Evolutionary conservation across 2,113 vertebrate species (phyloP).

Genomic region (Xerus inauris): DNA sequence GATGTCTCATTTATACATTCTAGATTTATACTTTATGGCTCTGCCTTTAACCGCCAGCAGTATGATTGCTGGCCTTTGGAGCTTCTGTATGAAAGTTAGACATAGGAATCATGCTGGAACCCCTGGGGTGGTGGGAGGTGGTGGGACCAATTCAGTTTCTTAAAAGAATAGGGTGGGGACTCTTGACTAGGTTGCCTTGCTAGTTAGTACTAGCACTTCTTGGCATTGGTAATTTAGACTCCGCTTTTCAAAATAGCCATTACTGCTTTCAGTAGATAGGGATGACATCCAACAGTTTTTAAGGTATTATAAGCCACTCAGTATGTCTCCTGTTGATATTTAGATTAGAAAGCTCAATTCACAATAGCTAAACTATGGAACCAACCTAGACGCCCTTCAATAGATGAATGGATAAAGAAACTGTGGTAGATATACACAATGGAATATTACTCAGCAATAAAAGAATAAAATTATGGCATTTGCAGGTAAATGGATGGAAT

Average conservation of each 20-base stretch:
- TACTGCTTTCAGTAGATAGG: neutral
- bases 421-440: no score
- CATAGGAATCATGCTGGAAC: neutral
- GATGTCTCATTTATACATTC: neutral
- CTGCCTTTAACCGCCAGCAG: neutral
- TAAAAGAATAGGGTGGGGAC: neutral
- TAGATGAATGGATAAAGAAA: no score
- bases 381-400: no score
- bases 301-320: neutral
- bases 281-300: neutral
- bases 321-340: slow-evolving; percentile 6
- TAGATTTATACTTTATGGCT: neutral
- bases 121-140: no score
- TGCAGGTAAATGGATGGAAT: no score
- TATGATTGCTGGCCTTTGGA: neutral
- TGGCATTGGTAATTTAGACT: neutral
- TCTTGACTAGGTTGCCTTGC: neutral
- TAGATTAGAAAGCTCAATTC: no score
- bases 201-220: neutral
- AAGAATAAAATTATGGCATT: no score
- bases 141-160: fast-evolving
- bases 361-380: no score
- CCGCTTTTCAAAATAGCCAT: neutral
- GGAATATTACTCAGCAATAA: no score
- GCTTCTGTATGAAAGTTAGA: neutral